Base-by-base conservation (phyloP, 2,797 vertebrate species). In the Gouania willdenowi region DNA sequence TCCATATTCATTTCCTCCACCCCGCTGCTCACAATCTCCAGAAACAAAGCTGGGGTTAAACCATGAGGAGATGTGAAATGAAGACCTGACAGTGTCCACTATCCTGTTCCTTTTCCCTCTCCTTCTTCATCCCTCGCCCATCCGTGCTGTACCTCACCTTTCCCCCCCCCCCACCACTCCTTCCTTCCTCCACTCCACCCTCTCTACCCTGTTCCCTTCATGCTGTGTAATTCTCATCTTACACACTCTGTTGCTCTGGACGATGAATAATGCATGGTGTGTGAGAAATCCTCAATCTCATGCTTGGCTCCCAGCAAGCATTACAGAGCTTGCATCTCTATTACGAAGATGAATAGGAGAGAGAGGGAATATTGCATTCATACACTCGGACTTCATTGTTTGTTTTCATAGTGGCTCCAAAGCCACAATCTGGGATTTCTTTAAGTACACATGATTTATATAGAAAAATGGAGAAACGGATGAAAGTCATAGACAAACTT, bases 191-290 rank as follows among this genome's bases (percentile, higher is more conserved):
- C 61, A 85, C 80, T 88, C 80, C 76, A 84, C 80, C 85, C 87
- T 88, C 87, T 89, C 87, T 92, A 89, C 82, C 83, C 91, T 92
- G 92, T 93, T 95, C 92, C 91, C 90, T 91, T 92, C 92, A 91
- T 82, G 80, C 93, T 98, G 92, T 95, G 95, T 96, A 98, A 97
- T 97, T 97, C 91, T 95, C 94, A 98, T 98, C 94, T 98, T 97
- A 94, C 92, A 95, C 93, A 98, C 91, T 97, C 95, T 97, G 93
- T 94, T 94, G 94, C 91, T 90, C 83, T 86, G 92, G 91, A 85
- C 90, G 90, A 98, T 98, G 94, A 98, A 98, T 98, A 95, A 98
- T 98, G 94, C 94, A 98, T 98, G 88, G 85, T 82, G 86, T 83
- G 87, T 87, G 86, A 90, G 87, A 90, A 89, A 90, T 89, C 87